Percentiles rank a stretch among this genome's conserved stretches.
These are phyloP conservation scores for Okapia johnstoni DNA, from an alignment of 2,113 vertebrate species.

Conservation along the genomic window DNA sequence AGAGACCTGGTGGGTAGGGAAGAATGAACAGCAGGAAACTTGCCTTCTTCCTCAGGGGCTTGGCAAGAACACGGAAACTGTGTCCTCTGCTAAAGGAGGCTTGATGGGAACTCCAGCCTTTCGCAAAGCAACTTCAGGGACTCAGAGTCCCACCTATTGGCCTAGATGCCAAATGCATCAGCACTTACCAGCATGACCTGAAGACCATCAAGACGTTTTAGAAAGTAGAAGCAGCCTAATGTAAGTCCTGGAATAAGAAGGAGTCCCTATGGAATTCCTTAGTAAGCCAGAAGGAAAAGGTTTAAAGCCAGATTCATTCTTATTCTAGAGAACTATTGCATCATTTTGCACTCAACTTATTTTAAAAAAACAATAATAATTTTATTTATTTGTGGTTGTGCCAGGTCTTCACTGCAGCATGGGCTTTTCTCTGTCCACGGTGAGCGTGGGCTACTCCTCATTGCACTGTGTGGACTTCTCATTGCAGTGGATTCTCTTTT, in stretches of 20 bases:
- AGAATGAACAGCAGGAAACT: rapidly evolving
- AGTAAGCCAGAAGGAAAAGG: background rate
- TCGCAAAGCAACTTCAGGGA: background rate
- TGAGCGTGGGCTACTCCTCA: background rate
- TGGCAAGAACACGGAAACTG: background rate
- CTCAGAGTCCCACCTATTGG: rapidly evolving
- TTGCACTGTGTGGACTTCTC: background rate
- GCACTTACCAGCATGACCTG: background rate
- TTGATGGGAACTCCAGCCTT: rapidly evolving
- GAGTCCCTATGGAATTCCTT: background rate
- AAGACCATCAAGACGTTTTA: background rate
- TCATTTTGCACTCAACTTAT: background rate
- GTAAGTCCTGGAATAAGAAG: background rate
- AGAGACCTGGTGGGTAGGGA: background rate
- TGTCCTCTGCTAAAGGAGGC: rapidly evolving
- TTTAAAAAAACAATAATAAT: background rate
- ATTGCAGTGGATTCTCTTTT: background rate
- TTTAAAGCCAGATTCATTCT: background rate
- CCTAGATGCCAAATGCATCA: background rate
- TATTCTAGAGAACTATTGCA: background rate
- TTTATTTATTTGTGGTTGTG: background rate
- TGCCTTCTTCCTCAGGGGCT: background rate
- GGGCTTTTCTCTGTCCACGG: background rate
- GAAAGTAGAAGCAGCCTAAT: background rate
- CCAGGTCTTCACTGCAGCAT: background rate